phyloP scores from a whole-genome alignment of 2,113 vertebrate genomes.

The Paramormyrops kingsleyae region DNA sequence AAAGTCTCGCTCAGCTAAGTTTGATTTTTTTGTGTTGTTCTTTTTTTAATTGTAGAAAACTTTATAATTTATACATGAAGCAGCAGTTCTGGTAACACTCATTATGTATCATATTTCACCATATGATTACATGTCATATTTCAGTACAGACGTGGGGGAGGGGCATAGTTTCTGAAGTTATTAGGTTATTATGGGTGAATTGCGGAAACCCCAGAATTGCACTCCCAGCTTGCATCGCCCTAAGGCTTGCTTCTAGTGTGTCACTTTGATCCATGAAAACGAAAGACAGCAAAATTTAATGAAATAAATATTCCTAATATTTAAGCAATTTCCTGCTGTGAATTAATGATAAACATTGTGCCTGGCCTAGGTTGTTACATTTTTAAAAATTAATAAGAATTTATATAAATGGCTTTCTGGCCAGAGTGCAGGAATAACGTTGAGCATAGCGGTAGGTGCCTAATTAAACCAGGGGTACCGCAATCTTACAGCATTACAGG shows the following conservation, averaged over 20 bases:
- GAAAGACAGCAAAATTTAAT: conserved; percentile 1
- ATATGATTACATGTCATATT: neutral
- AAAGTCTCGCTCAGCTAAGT: neutral
- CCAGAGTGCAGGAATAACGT: neutral
- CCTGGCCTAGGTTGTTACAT: neutral
- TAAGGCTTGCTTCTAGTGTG: neutral
- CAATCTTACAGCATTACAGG: neutral
- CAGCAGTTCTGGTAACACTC: neutral
- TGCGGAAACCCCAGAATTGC: neutral
- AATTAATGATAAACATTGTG: conserved; percentile 1
- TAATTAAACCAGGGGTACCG: neutral
- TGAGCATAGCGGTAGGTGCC: neutral
- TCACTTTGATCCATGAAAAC: conserved; percentile 1
- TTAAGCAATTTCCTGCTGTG: conserved; percentile 3
- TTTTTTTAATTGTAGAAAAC: neutral
- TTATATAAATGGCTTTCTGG: neutral
- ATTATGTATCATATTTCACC: neutral
- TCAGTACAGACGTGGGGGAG: neutral
- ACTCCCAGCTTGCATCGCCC: neutral
- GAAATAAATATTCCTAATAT: conserved; percentile 1
- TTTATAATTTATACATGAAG: conserved; percentile 1
- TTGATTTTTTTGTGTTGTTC: neutral
- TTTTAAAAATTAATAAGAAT: neutral
- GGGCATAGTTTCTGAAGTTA: neutral
- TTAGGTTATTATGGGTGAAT: neutral